phyloP scores from a whole-genome alignment of 2,888 invertebrate genomes.

The Galeruca laticollis region DNA sequence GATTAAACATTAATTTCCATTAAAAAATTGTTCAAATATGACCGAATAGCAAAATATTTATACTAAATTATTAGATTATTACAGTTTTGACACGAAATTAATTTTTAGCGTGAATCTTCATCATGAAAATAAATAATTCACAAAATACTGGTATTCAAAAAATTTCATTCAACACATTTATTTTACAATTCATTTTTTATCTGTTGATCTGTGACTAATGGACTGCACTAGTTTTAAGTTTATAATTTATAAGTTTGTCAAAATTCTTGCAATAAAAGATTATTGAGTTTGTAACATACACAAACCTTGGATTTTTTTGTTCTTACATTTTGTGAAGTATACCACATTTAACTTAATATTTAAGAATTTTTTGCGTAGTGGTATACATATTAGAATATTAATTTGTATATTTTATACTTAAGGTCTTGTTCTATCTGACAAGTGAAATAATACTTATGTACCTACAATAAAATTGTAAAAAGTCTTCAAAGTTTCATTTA shows the following conservation, averaged over 20 bases:
- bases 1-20: no score
- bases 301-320: not conserved
- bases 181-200: not conserved
- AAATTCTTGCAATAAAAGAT: slow-evolving; percentile 5
- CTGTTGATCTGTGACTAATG: not conserved
- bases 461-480: slow-evolving; percentile 10
- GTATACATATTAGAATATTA: not conserved
- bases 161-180: not conserved
- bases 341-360: slow-evolving; percentile 5
- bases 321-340: not conserved
- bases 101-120: no score
- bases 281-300: slow-evolving; percentile 1
- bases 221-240: slow-evolving; percentile 5
- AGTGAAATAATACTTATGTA: slow-evolving; percentile 1
- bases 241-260: not conserved
- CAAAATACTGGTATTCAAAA: no score
- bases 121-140: no score
- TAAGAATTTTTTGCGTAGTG: not conserved
- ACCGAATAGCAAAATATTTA: no score
- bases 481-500: no score
- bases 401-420: not conserved
- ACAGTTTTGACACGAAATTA: no score
- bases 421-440: not conserved
- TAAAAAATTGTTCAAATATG: no score
- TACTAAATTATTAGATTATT: no score